Evolutionary conservation across 1,140 invertebrate species (phyloP).

Genomic region (Drosophila quadrilineata): DNA sequence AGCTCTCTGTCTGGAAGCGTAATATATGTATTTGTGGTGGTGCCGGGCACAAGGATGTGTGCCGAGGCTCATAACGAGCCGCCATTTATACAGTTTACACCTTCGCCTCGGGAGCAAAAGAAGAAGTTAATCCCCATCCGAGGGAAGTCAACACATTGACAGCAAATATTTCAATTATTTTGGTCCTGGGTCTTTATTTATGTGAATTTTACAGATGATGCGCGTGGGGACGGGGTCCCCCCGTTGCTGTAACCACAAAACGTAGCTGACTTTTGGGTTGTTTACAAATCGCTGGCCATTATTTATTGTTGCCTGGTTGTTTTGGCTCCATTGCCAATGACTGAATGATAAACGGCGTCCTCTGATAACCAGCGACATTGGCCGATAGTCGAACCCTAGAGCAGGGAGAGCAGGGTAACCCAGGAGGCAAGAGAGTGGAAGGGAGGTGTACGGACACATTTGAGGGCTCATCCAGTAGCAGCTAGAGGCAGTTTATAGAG

Average conservation of each 20-base stretch:
- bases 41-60: slow-evolving; percentile 42
- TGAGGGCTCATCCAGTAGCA: slow-evolving; percentile 8
- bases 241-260: slow-evolving; percentile 11
- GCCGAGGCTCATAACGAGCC: slow-evolving; percentile 59
- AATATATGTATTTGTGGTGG: slow-evolving; percentile 34
- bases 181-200: slow-evolving; percentile 58
- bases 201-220: slow-evolving; percentile 23
- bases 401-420: no score
- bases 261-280: slow-evolving; percentile 42
- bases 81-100: slow-evolving; percentile 74
- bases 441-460: neutral
- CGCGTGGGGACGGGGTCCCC: neutral
- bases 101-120: slow-evolving; percentile 54
- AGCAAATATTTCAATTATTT: slow-evolving; percentile 77
- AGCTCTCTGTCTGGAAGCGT: no score
- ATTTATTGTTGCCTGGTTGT: slow-evolving; percentile 69
- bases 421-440: neutral
- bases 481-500: slow-evolving; percentile 21
- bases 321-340: slow-evolving; percentile 55
- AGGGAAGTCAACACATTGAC: slow-evolving; percentile 73
- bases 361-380: slow-evolving; percentile 45
- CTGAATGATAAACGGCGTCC: slow-evolving; percentile 65
- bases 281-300: slow-evolving; percentile 75
- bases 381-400: neutral
- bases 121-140: slow-evolving; percentile 15